phyloP scores from a whole-genome alignment of 64 coral and sea anemone genomes.

The Actinia equina region DNA sequence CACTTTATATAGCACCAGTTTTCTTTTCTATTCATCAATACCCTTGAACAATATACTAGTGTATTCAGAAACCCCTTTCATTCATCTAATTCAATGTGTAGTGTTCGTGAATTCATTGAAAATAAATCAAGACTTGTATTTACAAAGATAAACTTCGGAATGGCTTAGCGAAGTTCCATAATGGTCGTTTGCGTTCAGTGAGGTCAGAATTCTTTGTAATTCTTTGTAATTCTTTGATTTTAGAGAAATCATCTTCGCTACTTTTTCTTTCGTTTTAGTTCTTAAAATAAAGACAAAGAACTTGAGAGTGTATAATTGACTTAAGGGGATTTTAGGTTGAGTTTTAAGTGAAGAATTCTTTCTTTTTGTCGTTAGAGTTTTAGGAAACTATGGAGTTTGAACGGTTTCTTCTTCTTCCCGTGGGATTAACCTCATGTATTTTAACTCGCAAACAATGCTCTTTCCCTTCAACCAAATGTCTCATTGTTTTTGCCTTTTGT shows the following conservation, averaged over 20 bases:
- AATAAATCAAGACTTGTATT: not conserved
- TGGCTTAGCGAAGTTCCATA: not conserved
- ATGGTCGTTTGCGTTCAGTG: not conserved
- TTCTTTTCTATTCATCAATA: not conserved
- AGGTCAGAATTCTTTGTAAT: not conserved
- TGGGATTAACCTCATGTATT: not conserved
- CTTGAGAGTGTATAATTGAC: not conserved
- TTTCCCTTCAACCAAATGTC: not conserved
- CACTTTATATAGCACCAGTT: not conserved
- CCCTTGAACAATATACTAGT: not conserved
- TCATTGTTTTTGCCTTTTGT: not conserved
- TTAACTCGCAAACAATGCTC: not conserved
- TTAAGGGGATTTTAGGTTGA: not conserved
- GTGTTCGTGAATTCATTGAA: not conserved
- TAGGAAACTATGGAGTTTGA: not conserved
- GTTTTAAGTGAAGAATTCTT: not conserved
- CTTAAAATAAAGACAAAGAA: not conserved
- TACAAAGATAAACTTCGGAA: not conserved
- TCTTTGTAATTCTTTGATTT: not conserved
- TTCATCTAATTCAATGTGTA: not conserved
- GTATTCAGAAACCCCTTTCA: not conserved
- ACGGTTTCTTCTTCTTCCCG: not conserved
- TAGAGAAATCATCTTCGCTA: not conserved
- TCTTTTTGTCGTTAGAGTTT: not conserved
- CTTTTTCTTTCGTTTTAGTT: not conserved